A percentile compares a stretch with the other conserved stretches of the same genome.
phyloP scores from a whole-genome alignment of 2,113 vertebrate genomes.

The Rhodinocichla rosea region DNA sequence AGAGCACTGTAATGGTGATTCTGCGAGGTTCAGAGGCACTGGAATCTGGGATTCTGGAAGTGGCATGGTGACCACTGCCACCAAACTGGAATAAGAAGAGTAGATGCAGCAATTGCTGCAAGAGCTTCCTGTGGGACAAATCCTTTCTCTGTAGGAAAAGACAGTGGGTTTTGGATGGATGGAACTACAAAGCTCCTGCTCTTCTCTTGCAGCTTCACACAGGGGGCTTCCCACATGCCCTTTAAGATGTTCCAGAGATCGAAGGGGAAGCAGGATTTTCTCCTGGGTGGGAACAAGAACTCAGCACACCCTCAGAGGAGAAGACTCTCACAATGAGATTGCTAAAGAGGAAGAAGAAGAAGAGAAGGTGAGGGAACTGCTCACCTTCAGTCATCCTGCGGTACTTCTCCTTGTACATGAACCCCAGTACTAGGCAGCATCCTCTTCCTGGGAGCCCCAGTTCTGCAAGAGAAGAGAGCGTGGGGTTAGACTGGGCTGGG shows the following conservation, averaged over 20 bases:
- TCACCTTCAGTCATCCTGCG: slow-evolving; percentile 84
- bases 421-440: slow-evolving; percentile 79
- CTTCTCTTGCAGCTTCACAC: neutral
- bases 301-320: neutral
- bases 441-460: slow-evolving; percentile 79
- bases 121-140: neutral
- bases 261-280: neutral
- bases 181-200: neutral
- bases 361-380: slow-evolving; percentile 20
- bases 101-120: neutral
- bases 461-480: slow-evolving; percentile 72
- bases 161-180: neutral
- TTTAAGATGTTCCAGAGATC: neutral
- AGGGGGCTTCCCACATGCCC: neutral
- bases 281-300: neutral
- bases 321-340: neutral
- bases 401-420: slow-evolving; percentile 83
- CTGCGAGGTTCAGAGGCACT: neutral
- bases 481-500: neutral
- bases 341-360: neutral
- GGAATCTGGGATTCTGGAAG: neutral
- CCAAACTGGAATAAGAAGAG: neutral
- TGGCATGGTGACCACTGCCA: neutral
- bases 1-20: rapidly evolving
- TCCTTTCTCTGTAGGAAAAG: neutral